phyloP scores from a whole-genome alignment of 1,140 invertebrate species.

The silkworm (Bombyx mori) region DNA sequence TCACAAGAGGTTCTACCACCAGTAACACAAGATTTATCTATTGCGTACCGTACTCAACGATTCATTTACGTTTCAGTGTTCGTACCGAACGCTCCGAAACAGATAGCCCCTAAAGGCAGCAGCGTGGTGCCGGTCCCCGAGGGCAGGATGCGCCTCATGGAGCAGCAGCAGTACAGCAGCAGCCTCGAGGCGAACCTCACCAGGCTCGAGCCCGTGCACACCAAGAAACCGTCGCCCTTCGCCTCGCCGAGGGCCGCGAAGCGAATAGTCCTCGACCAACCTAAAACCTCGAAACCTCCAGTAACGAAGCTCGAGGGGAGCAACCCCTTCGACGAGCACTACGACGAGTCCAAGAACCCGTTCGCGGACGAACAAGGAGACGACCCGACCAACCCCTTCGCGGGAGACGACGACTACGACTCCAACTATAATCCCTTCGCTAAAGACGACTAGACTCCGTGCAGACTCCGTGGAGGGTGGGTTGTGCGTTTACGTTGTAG shows the following conservation, averaged over 20 bases:
- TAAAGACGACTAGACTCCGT: not conserved
- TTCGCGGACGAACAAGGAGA: conserved; percentile 62
- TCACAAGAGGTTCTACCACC: too few relatives aligned
- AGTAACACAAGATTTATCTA: too few relatives aligned
- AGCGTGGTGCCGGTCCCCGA: conserved; percentile 64
- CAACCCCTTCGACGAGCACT: conserved; percentile 74
- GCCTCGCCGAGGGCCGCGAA: conserved; percentile 20
- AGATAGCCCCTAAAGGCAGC: conserved; percentile 46
- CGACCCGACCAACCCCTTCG: conserved; percentile 73
- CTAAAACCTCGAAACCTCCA: conserved; percentile 5
- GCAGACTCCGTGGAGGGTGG: too few relatives aligned
- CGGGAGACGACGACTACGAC: conserved; percentile 73
- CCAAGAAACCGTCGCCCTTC: conserved; percentile 23
- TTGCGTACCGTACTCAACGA: too few relatives aligned
- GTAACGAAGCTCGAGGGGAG: conserved; percentile 45
- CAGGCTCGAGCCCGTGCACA: conserved; percentile 36
- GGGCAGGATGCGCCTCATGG: conserved; percentile 69
- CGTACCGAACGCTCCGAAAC: conserved; percentile 43
- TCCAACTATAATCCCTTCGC: conserved; percentile 79
- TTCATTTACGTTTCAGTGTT: conserved; percentile 36
- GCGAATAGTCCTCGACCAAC: conserved; percentile 16
- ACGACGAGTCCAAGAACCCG: conserved; percentile 74
- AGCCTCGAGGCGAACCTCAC: conserved; percentile 75
- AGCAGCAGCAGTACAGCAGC: conserved; percentile 71
- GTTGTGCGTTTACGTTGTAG: too few relatives aligned